Percentiles rank a stretch among this genome's conserved stretches.
Evolutionary conservation across 2,113 vertebrate species (phyloP).

Genomic region (Capricornis sumatraensis): DNA sequence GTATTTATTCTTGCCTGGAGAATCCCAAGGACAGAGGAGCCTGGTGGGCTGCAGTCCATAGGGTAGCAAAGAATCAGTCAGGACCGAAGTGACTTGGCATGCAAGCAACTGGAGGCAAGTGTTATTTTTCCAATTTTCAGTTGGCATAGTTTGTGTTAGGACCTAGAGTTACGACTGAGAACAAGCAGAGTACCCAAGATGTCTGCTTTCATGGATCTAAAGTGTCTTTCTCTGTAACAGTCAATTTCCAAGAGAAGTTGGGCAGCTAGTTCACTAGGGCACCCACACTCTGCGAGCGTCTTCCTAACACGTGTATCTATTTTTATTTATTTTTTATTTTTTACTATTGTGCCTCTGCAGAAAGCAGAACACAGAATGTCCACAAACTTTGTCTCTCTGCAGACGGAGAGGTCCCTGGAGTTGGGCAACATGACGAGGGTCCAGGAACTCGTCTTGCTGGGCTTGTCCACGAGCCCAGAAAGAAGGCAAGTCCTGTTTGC

Average conservation of each 20-base stretch:
- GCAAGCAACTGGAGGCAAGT: no score
- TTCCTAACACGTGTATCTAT: no score
- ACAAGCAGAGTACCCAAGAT: not conserved
- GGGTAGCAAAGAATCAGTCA: no score
- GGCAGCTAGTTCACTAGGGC: no score
- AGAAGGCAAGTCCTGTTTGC: not conserved
- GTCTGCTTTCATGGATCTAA: no score
- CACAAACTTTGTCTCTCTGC: not conserved
- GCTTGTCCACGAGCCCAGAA: not conserved
- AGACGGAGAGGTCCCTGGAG: not conserved
- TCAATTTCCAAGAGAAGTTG: not conserved
- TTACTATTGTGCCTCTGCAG: no score
- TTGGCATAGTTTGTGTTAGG: not conserved
- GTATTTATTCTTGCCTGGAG: no score
- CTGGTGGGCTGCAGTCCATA: no score
- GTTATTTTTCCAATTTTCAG: not conserved
- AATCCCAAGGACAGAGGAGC: no score
- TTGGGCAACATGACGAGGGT: constrained; percentile 3
- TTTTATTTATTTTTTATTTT: no score
- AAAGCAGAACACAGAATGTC: not conserved
- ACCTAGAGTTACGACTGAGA: not conserved
- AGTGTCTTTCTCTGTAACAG: not conserved
- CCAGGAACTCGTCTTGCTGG: constrained; percentile 44
- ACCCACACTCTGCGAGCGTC: no score
- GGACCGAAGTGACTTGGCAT: no score